Evolutionary conservation across 2,888 invertebrate genomes (phyloP), one percentile per base, ranked within the genome.

Genomic region (Meta bourneti): DNA sequence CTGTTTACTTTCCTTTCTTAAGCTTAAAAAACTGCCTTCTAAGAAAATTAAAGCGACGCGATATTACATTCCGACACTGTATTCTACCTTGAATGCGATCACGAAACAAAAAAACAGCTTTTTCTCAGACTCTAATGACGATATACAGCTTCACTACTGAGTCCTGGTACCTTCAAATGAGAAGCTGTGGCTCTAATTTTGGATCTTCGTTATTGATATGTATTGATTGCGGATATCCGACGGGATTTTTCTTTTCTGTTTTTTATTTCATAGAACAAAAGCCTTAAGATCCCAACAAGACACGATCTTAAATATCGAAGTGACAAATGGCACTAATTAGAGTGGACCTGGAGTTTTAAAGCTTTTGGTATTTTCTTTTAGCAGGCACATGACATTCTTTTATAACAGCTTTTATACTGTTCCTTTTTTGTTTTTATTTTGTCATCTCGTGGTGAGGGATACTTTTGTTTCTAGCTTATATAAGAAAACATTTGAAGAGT

Each of bases 301-400:
- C 78, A 71, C n/a, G 16, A 72, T 48, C 54, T 7, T 48, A 84
- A 20, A 52, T 82, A 82, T 54, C 75, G 7, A n/a, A 54, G 49
- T 84, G 84, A 84, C 75, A 84, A 75, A 84, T 61, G 61, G 34
- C 48, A n/a, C 74, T 84, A 75, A 84, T 84, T 84, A 75, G 75
- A 16, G 61, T 61, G 11, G 7, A 61, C 61, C 11, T 61, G 34
- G 78, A n/a, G 7, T 52, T 52, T 78, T 78, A 8, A 11, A 6
- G 61, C 13, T 13, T 11, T 11, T 11, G 61, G 9, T 61, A 13
- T 61, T 61, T 61, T 61, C 13, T 61, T 61, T 61, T 61, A 11
- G 0, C 61, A 13, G 61, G 9, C 61, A 13, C 1, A 11, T 13
- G 61, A 61, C 9, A 11, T 61, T 34, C 34, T 34, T 34, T 34